Evolutionary conservation across 2,888 invertebrate genomes (phyloP), one percentile per base, ranked within the genome.

Genomic region (Leptinotarsa juncta): DNA sequence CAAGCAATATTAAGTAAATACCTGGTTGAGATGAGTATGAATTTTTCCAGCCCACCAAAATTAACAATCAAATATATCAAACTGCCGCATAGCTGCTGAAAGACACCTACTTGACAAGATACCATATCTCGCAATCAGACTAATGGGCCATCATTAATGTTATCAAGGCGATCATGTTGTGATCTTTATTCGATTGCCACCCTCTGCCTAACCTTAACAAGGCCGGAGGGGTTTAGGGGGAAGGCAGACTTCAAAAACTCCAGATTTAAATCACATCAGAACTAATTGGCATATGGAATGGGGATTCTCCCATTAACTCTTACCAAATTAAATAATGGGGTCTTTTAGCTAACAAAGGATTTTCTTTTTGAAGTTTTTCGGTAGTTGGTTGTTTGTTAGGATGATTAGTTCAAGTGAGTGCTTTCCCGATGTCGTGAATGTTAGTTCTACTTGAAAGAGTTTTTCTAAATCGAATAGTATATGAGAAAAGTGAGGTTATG

Each of bases 111-210:
- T 75, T 66, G 75, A 75, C 72, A 75, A 75, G 70, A 72, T 60
- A 75, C 66, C 69, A 73, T 79, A 78, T 78, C 80, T 77, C 75
- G 68, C 79, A 79, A 82, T 81, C 79, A 76, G 78, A 68, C 81
- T 82, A 84, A 83, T 84, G 83, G 82, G 76, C 78, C 84, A 81
- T 83, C 82, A 78, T 82, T 83, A 83, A 83, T 79, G 77, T 82
- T 82, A 83, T 83, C 82, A 83, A 76, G 77, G 76, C 80, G 79
- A 83, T 82, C 81, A 73, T 57, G 55, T 55, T 60, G 57, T 69
- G 69, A 69, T 78, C 76, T 79, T 81, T 80, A 82, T 79, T 82
- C 79, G 78, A 83, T 82, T 83, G 79, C 80, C 81, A 83, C 83
- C 82, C 83, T 82, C 82, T 82, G 79, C 81, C 83, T 82, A 81